phyloP scores from a whole-genome alignment of 2,113 vertebrate genomes.

The Apaloderma vittatum region DNA sequence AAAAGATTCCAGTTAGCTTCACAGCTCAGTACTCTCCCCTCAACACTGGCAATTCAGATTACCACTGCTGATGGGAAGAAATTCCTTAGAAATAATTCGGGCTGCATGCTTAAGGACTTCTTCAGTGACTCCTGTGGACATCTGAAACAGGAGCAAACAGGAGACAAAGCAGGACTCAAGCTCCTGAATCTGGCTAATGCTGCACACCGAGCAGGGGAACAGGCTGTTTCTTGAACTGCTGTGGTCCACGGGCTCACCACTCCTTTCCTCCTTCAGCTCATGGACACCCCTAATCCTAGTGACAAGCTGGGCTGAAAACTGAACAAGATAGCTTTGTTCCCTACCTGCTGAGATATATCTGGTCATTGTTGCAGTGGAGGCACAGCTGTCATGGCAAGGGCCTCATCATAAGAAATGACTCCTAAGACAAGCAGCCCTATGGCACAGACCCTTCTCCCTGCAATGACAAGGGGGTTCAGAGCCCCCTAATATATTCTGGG shows the following conservation, averaged over 20 bases:
- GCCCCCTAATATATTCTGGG: background rate
- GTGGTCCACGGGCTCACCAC: accelerated
- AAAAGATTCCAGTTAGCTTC: background rate
- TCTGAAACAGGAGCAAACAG: background rate
- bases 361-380: background rate
- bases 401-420: background rate
- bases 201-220: background rate
- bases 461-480: background rate
- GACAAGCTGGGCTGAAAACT: background rate
- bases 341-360: background rate
- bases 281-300: background rate
- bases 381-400: background rate
- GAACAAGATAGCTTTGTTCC: background rate
- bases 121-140: background rate
- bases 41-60: background rate
- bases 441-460: background rate
- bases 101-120: background rate
- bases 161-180: background rate
- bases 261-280: background rate
- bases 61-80: background rate
- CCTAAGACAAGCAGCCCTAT: background rate
- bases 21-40: background rate
- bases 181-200: background rate
- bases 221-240: background rate
- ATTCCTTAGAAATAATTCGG: background rate